Base-by-base conservation (phyloP, 1,140 invertebrate genomes). In the Cydia fagiglandana region DNA sequence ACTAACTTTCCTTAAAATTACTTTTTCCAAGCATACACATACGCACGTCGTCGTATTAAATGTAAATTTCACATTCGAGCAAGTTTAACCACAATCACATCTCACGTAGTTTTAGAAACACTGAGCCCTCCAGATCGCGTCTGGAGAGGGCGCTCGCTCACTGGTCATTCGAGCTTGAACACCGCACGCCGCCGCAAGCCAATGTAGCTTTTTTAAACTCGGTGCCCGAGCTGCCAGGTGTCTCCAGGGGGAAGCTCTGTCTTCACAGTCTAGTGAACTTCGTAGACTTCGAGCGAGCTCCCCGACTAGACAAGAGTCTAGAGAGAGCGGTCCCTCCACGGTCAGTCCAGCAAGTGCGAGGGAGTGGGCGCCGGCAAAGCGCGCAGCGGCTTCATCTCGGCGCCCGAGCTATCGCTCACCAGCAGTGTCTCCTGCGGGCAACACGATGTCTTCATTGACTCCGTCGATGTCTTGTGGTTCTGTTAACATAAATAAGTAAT, bases 381-480 rank as follows among this genome's bases (percentile, higher is more conserved):
- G 2, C 85, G 85, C 73, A 90, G 83, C 10, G 87, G 88, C n/a
- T 81, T 80, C 75, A 89, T 76, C 82, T 91, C 90, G 0, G 84
- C 83, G 38, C 88, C 88, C 2, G 84, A 88, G 70, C 87, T 88
- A 80, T 92, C 90, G 78, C 86, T 92, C 12, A 91, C 76, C 64
- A 91, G 77, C 45, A 87, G 50, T 28, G 89, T 92, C 79, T 92
- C 90, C 53, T 89, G 88, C 75, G 88, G 86, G 75, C 90, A 92
- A 79, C 89, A 92, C 61, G 90, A 91, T 34, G 84, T 91, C 85
- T 91, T 92, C 83, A 91, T 88, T 38, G 90, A 92, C 45, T 92
- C 90, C 24, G 86, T 90, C 20, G 89, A 91, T 28, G 84, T 86
- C 77, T 91, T 90, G 83, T 91, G 90, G 45, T 80, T 88, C 90